Evolutionary conservation across 1,140 invertebrate genomes (phyloP).

Genomic region (Drosophila pectinifera): DNA sequence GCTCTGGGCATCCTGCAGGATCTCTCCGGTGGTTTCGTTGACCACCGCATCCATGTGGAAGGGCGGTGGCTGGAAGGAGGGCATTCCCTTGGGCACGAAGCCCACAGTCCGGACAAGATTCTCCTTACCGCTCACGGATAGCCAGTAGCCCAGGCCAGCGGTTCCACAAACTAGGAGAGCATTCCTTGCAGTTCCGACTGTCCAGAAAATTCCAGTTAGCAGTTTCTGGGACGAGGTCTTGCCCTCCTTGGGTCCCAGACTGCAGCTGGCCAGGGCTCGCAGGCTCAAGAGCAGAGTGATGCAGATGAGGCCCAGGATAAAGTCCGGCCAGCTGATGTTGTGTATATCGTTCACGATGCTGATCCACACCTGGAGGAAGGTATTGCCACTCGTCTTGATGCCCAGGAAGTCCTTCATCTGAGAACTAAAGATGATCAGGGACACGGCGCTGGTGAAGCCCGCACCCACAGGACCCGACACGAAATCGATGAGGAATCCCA

Average conservation of each 20-base stretch:
- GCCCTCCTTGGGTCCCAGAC: constrained; percentile 87
- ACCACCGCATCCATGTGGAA: constrained; percentile 86
- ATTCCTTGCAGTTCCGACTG: constrained; percentile 90
- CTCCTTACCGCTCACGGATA: constrained; percentile 69
- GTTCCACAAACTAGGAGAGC: constrained; percentile 90
- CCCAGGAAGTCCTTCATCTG: constrained; percentile 96
- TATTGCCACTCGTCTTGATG: constrained; percentile 90
- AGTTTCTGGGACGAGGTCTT: constrained; percentile 86
- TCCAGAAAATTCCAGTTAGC: constrained; percentile 88
- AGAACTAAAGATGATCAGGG: constrained; percentile 95
- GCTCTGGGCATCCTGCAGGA: constrained; percentile 58
- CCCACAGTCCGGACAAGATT: constrained; percentile 85
- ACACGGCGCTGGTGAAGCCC: constrained; percentile 96
- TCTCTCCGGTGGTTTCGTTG: constrained; percentile 85
- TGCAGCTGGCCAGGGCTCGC: constrained; percentile 88
- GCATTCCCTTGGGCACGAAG: constrained; percentile 90
- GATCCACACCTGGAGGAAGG: constrained; percentile 91
- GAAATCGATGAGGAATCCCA: constrained; percentile 97
- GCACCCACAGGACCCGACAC: constrained; percentile 97
- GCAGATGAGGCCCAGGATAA: constrained; percentile 89
- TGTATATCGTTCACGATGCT: constrained; percentile 88
- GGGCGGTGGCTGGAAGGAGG: constrained; percentile 88
- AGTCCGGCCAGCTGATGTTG: constrained; percentile 89
- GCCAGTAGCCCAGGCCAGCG: constrained; percentile 87
- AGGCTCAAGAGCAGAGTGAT: constrained; percentile 90